Evolutionary conservation across 2,888 invertebrate species (phyloP), one percentile per base, ranked within the genome.

Genomic region (Mythimna loreyi): DNA sequence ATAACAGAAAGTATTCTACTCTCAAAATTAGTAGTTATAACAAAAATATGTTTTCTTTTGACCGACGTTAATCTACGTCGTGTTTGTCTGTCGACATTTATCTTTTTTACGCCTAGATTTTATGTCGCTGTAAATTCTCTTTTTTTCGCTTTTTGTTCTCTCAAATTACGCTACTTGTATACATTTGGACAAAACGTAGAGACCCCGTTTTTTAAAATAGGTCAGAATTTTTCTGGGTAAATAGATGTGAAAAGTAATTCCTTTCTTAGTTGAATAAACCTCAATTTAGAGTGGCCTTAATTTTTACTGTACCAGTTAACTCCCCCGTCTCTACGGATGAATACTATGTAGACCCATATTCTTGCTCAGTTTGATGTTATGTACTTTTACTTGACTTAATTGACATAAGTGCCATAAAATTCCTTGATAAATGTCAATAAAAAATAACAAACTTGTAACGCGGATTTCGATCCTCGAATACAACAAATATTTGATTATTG

Each of bases 101-200:
- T 72, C 60, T 57, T 67, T 58, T 71, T 64, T 62, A 62, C 45
- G 68, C 52, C 53, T 57, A 65, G 58, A 58, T 67, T 74, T 68
- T 55, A 60, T 53, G 55, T 52, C 45, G 45, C 68, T 64, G 67
- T 67, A 67, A 67, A 67, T 67, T 58, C 3, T 55, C 45, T 16
- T 62, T 64, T 60, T 49, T 53, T 40, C 49, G 21, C 23, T 56
- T 71, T 75, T 80, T 67, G 64, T 53, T 52, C 33, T 55, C 50
- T 58, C 25, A 75, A 77, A 80, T 72, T 60, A 71, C 57, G 33
- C 56, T 33, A 67, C 69, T 76, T 79, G 63, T 66, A 62, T 78
- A 72, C 56, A 64, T 79, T 81, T 62, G 36, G 53, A 71, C 67
- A 73, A 73, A 81, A 78, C 50, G 58, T 53, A 71, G 53, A 58